Base-by-base conservation (phyloP, 2,113 vertebrate genomes). In the human (Homo sapiens) region DNA sequence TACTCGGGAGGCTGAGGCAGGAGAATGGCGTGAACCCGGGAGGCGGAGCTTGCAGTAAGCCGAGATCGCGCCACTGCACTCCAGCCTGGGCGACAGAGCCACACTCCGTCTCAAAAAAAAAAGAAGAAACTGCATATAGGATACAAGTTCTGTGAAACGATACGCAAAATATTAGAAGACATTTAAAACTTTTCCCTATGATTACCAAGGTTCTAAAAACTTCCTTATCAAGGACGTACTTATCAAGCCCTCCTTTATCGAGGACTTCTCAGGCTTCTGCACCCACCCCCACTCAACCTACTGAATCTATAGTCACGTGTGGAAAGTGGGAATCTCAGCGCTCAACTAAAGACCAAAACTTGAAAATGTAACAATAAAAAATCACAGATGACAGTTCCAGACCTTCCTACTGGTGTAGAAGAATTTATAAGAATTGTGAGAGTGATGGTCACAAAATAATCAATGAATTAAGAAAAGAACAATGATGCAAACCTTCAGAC, bases 271-370 rank as follows among this genome's bases (percentile, higher is more conserved):
- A 40, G 52, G 25, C 16, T 48, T 75, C 61, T 38, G 20, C 6
- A 22, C 23, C 23, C 8, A 35, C 12, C 32, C 50, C 40, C 8
- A 23, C 17, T 55, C 18, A 17, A 27, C 4, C 8, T 30, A 12
- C 40, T 52, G 20, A 5, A 30, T 9, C 66, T 70, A 17, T 59
- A 35, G 27, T 20, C 1, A 0, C 22, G 7, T n/a, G 40, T 0
- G 4, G 9, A 73, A 22, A 8, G 43, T 8, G 6, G 32, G 61
- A 80, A 30, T 38, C 25, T 59, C 6, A 27, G 52, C 40, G 25
- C 66, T 66, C 57, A 55, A 30, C 32, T 12, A 18, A 38, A 83
- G 70, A 66, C n/a, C 45, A 38, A 27, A 52, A 45, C 38, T 40
- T 68, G 68, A 89, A 38, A 76, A 83, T 2, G 1, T 25, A 40